Base-by-base conservation (phyloP, 2,888 invertebrate species). In the Agrilus cyanescens region DNA sequence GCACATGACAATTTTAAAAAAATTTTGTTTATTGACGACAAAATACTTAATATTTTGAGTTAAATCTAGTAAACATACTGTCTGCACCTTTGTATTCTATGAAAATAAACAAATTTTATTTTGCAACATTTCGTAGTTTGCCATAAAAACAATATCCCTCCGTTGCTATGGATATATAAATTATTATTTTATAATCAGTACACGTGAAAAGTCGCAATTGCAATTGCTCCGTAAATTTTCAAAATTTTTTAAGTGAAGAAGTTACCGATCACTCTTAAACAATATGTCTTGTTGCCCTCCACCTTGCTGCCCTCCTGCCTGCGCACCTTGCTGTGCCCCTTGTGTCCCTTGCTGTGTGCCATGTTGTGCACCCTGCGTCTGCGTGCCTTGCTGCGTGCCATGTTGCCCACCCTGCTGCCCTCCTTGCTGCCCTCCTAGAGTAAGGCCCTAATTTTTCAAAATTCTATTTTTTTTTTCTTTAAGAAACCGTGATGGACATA, bases 261-360 rank as follows among this genome's bases (percentile, higher is more conserved):
- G 13, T 20, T 8, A n/a, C 14, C 15, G 13, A 33, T 33, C 10
- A 33, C n/a, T n/a, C 15, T 15, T 8, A n/a, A 14, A 29, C 25
- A 51, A 49, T 29, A 51, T 51, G 50, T 46, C 50, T 47, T 44
- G 44, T 35, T 41, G 40, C 40, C 37, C 37, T 16, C 13, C 44
- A 3, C 25, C 45, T n/a, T 50, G 51, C 40, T 52, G 52, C 39
- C 40, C 50, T 5, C 51, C 51, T 29, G 46, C 49, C 44, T 46
- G 48, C 33, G 18, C 44, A 5, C 45, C 47, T 12, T 47, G 47
- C 34, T 43, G 32, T 37, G 36, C 39, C 12, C 42, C 45, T 32
- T 45, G 45, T 29, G 52, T 46, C 12, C 49, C 52, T 10, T 53
- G 53, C 38, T 54, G 52, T 40, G 49, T 46, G 3, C 48, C 49